phyloP scores from a whole-genome alignment of 2,888 invertebrate species.

The Meta bourneti region DNA sequence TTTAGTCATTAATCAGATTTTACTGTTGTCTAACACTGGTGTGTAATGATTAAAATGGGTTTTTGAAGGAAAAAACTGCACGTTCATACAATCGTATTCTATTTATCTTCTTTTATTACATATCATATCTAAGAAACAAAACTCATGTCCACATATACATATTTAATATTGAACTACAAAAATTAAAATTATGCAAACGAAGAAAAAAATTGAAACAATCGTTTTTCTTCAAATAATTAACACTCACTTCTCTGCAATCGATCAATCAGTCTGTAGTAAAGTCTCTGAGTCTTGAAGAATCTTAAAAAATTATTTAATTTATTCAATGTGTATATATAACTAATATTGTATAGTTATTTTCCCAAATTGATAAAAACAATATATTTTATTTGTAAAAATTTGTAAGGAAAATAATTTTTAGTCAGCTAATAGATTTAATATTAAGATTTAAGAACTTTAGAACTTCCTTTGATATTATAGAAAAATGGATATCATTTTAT shows the following conservation, averaged over 20 bases:
- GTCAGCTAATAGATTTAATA: too few species aligned
- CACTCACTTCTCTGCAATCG: neutral
- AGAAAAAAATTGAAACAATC: neutral
- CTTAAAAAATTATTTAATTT: too few species aligned
- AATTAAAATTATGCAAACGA: constrained; percentile 14
- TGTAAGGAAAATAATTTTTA: too few species aligned
- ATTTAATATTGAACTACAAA: constrained; percentile 14
- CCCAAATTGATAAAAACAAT: too few species aligned
- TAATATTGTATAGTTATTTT: too few species aligned
- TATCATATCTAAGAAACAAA: constrained; percentile 34
- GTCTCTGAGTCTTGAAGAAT: neutral
- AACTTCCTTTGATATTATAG: too few species aligned
- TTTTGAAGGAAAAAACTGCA: neutral
- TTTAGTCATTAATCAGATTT: too few species aligned
- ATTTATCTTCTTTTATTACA: constrained; percentile 43
- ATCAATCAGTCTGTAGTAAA: neutral
- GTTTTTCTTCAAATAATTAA: neutral
- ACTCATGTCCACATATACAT: neutral
- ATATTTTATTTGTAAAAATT: too few species aligned
- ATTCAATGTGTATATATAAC: too few species aligned
- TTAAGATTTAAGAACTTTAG: too few species aligned
- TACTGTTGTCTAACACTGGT: neutral
- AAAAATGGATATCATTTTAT: too few species aligned
- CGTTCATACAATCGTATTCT: neutral
- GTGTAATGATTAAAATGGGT: neutral